Evolutionary conservation across 2,888 invertebrate species (phyloP).

Genomic region (Seira musarum): DNA sequence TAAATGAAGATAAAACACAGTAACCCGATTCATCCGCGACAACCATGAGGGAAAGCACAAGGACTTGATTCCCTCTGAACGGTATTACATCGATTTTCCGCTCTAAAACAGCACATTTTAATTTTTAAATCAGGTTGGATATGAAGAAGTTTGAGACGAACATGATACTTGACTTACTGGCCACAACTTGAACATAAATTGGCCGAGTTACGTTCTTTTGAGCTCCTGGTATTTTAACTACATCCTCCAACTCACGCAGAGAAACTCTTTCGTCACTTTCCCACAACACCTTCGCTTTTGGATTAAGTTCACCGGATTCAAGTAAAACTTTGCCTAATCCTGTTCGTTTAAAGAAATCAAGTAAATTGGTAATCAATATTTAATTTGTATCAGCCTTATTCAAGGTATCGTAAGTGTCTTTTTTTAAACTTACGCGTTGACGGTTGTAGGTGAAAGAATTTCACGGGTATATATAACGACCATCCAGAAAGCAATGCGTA

Average conservation of each 20-base stretch:
- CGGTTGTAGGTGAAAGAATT: background rate
- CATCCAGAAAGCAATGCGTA: constrained; percentile 2
- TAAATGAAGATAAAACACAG: constrained; percentile 34
- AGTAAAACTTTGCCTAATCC: background rate
- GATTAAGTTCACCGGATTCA: background rate
- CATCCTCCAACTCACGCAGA: constrained; percentile 14
- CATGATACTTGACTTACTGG: constrained; percentile 26
- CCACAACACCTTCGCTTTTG: background rate
- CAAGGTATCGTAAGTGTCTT: background rate
- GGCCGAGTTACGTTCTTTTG: constrained; percentile 9
- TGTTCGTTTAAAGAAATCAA: background rate
- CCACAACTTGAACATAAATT: constrained; percentile 36
- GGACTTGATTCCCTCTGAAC: background rate
- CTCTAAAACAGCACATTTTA: constrained; percentile 16
- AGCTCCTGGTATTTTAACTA: background rate
- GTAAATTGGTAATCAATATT: no score
- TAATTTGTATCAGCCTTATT: no score
- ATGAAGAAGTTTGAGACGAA: background rate
- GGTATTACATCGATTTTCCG: constrained; percentile 36
- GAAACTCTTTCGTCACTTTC: background rate
- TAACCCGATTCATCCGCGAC: constrained; percentile 40
- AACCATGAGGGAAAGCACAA: constrained; percentile 21
- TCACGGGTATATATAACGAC: background rate
- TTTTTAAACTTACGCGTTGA: background rate
- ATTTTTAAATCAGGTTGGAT: background rate